Base-by-base conservation (phyloP, 2,113 vertebrate species). In the Coreoperca whiteheadi region DNA sequence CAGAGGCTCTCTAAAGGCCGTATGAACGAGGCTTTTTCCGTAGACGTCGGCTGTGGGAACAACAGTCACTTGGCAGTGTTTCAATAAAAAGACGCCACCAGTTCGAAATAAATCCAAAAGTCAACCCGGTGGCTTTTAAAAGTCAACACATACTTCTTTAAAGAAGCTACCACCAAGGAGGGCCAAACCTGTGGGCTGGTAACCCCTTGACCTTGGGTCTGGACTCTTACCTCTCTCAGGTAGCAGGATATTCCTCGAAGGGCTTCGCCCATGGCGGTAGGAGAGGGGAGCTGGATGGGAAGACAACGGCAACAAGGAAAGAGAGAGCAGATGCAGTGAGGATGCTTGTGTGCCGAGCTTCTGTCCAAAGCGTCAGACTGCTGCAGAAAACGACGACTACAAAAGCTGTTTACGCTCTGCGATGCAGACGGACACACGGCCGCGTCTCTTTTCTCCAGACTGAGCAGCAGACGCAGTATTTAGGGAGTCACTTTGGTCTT, bases 231-330 rank as follows among this genome's bases (percentile, higher is more conserved):
- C 96, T 97, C 97, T 93, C 96, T 94, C 78, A 97, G 85, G 88
- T 97, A 97, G 87, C 96, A 97, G 87, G 97, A 97, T 23, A 97
- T 97, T 70, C 97, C 97, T 88, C 96, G 91, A 12, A 97, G 92
- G 0, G 96, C 96, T 1, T 96, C 95, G 0, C 96, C 96, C 96
- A 96, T 96, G 64, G 97, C 94, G 1, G 96, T 96, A 0, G 97
- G 97, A 4, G 97, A 97, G 4, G 96, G 95, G 39, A 97, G 84
- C 97, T 97, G 64, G 1, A 2, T 2, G 41, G 16, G 7, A 16
- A 53, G 18, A 51, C 1, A 0, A 14, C 7, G n/a, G 0, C 20
- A 16, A 16, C 16, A 15, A 48, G 18, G 15, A 34, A 6, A 41
- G 12, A 37, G 2, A 20, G 67, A 16, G 3, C 6, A 70, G 18